These are phyloP conservation scores for Dicyrtomina minuta DNA, from an alignment of 2,888 invertebrate species.

Conservation along the genomic window DNA sequence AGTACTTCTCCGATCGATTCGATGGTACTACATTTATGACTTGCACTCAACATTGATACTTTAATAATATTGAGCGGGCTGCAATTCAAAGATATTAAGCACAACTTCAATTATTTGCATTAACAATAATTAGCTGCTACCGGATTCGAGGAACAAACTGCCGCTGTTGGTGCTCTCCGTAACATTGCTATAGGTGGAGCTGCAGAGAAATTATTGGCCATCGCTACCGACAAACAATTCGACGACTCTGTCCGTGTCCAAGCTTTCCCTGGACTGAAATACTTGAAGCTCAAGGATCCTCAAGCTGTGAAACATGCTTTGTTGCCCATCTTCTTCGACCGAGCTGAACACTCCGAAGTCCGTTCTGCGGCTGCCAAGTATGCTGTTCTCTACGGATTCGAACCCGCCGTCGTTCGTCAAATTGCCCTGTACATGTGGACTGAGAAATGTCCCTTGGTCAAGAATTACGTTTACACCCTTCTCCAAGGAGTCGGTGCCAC, in stretches of 20 bases:
- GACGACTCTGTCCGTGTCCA: slow-evolving; percentile 49
- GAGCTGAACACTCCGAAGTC: slow-evolving; percentile 46
- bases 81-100: background rate
- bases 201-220: slow-evolving; percentile 41
- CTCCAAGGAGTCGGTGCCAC: slow-evolving; percentile 40
- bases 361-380: slow-evolving; percentile 38
- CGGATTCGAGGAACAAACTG: slow-evolving; percentile 49
- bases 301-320: slow-evolving; percentile 39
- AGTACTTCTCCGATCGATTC: slow-evolving; percentile 44
- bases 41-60: background rate
- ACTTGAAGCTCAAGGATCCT: slow-evolving; percentile 41
- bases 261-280: slow-evolving; percentile 50
- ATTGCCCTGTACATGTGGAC: slow-evolving; percentile 50
- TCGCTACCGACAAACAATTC: slow-evolving; percentile 42
- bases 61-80: too few species aligned
- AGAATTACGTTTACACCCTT: slow-evolving; percentile 50
- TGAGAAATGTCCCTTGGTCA: slow-evolving; percentile 49
- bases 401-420: slow-evolving; percentile 29
- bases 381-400: slow-evolving; percentile 18
- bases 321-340: slow-evolving; percentile 51
- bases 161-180: slow-evolving; percentile 44
- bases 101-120: background rate
- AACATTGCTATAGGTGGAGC: slow-evolving; percentile 48
- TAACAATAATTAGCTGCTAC: slow-evolving; percentile 34
- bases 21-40: slow-evolving; percentile 32